Percentiles rank a stretch among this genome's conserved stretches.
These are phyloP conservation scores for Dichetophora obliterata DNA, from an alignment of 2,888 invertebrate species.

Conservation along the genomic window DNA sequence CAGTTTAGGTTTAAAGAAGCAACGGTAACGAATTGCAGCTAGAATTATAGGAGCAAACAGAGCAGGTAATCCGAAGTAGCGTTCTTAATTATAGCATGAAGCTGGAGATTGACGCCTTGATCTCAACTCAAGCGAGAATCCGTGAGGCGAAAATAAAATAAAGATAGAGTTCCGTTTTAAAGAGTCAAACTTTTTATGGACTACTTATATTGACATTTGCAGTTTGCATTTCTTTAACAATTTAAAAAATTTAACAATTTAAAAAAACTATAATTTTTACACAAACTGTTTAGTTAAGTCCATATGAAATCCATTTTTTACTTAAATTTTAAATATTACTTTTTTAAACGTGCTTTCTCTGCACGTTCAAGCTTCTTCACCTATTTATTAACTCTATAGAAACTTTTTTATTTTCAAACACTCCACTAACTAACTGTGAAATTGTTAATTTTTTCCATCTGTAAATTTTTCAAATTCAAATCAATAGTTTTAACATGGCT, in stretches of 20 bases:
- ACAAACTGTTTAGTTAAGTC: too few species aligned
- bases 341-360: background rate
- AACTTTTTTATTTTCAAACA: background rate
- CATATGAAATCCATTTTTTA: too few species aligned
- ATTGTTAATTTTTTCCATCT: constrained; percentile 48
- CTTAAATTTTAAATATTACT: background rate
- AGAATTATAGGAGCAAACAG: background rate
- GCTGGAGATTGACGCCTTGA: background rate
- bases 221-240: too few species aligned
- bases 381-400: background rate
- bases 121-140: background rate
- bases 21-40: constrained; percentile 4
- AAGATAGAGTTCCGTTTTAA: too few species aligned
- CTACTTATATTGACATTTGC: too few species aligned
- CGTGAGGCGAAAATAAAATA: too few species aligned
- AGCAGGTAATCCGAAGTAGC: background rate
- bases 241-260: too few species aligned
- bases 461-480: background rate
- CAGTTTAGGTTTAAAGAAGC: constrained; percentile 11
- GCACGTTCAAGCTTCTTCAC: background rate
- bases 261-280: too few species aligned
- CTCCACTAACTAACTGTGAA: constrained; percentile 49
- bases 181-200: too few species aligned
- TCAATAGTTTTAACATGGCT: background rate
- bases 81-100: constrained; percentile 1